phyloP scores from a whole-genome alignment of 2,888 invertebrate species.

The Glyphotaelius pellucidus region DNA sequence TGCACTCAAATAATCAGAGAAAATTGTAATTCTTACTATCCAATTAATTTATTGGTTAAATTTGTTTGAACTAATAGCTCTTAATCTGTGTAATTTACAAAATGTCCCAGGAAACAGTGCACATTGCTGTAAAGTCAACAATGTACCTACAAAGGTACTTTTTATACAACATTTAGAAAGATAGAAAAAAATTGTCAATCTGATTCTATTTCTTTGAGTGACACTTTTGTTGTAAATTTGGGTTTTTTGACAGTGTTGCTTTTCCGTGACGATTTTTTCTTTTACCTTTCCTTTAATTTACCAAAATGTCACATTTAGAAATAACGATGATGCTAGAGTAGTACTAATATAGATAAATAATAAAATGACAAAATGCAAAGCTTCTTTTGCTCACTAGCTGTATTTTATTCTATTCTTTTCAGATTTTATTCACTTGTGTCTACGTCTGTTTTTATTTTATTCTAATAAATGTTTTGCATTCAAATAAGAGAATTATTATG shows the following conservation, averaged over 20 bases:
- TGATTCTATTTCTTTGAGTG: neutral
- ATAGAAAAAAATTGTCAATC: neutral
- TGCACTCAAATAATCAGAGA: neutral
- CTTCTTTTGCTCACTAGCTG: constrained; percentile 43
- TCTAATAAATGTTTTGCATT: constrained; percentile 26
- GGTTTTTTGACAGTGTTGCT: neutral
- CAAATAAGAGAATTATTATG: neutral
- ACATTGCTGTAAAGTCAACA: neutral
- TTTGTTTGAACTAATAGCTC: neutral
- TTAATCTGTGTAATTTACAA: neutral
- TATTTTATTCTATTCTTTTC: constrained; percentile 30
- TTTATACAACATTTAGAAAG: neutral
- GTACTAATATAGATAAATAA: constrained; percentile 28
- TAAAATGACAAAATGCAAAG: constrained; percentile 32
- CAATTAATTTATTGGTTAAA: neutral
- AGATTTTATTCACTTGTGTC: constrained; percentile 30
- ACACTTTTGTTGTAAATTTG: neutral
- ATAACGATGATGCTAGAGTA: neutral
- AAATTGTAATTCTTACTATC: neutral
- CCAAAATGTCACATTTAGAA: constrained; percentile 21
- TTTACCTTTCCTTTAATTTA: neutral
- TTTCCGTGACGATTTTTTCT: neutral
- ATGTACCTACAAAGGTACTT: neutral
- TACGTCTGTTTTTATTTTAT: constrained; percentile 37
- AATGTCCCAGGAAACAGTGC: neutral